These are phyloP conservation scores for Corythoichthys intestinalis DNA, from an alignment of 2,113 vertebrate species.

Conservation along the genomic window DNA sequence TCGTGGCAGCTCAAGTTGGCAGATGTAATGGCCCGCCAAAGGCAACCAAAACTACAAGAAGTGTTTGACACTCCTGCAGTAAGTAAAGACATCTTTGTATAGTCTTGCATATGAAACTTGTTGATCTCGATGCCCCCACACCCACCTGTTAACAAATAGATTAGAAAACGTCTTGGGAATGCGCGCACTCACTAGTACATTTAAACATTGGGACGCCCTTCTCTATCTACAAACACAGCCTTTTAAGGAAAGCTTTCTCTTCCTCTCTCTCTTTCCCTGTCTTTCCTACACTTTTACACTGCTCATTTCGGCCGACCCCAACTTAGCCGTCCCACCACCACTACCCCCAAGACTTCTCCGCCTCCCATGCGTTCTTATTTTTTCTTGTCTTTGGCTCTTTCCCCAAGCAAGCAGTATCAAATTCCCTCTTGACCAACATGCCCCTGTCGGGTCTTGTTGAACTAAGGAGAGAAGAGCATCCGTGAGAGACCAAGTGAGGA, in stretches of 20 bases:
- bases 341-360: not conserved
- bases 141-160: constrained; percentile 24
- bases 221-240: constrained; percentile 68
- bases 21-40: too few species aligned
- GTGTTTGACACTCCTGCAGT: too few species aligned
- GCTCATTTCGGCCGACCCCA: not conserved
- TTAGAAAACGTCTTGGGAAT: constrained; percentile 29
- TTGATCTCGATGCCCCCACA: constrained; percentile 10
- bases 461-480: constrained; percentile 9
- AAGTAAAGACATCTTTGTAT: not conserved
- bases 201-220: constrained; percentile 51
- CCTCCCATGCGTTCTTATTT: constrained; percentile 16
- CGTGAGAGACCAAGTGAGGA: constrained; percentile 14
- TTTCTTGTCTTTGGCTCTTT: constrained; percentile 17
- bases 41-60: too few species aligned
- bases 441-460: constrained; percentile 30
- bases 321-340: not conserved
- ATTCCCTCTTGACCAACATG: constrained; percentile 26
- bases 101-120: constrained; percentile 17
- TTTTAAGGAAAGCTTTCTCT: constrained; percentile 71
- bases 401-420: constrained; percentile 12
- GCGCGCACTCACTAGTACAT: constrained; percentile 28
- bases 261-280: constrained; percentile 40
- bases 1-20: too few species aligned
- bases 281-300: constrained; percentile 23